Evolutionary conservation across 1,140 invertebrate species (phyloP), one percentile per base, ranked within the genome.

Genomic region (Apolygus lucorum): DNA sequence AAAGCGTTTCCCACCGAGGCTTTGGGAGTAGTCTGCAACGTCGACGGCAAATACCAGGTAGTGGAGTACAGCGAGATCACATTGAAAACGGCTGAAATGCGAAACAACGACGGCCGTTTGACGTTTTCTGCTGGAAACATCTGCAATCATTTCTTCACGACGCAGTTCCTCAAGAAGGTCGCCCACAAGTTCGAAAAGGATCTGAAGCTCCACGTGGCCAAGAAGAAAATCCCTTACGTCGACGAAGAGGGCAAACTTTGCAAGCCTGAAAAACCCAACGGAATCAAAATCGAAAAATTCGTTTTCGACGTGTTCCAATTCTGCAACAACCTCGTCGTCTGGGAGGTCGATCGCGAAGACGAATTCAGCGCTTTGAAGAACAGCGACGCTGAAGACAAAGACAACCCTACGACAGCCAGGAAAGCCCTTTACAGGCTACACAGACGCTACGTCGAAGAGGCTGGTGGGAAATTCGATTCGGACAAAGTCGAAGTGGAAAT

Each of bases 201-300:
- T 72, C 76, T 99, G 26, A 91, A 91, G 76, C 83, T 98, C 26
- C 98, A 99, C 78, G 86, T 96, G 0, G 98, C 98, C 4, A 95
- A 95, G 75, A 99, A 99, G 81, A 99, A 99, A 80, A 99, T 99
- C 74, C 88, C 95, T 0, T 91, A 86, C 76, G 82, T 96, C 0
- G 87, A 95, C 78, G 81, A 84, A 0, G 81, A 87, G 67, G 93
- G 93, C 2, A 79, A 86, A 25, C 80, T 84, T 17, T 80, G 88
- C 13, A 89, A 86, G 68, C 96, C 97, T 0, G 84, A 85, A 0
- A 84, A 86, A 75, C 87, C 91, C 0, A 99, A 99, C 78, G 97
- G 96, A 24, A 95, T 99, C 72, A 99, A 99, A 83, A 91, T 99
- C 78, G 98, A 99, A 76, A 99, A 99, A 81, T 99, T 99, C 79